Base-by-base conservation (phyloP, 2,113 vertebrate genomes). In the Gadus chalcogrammus region DNA sequence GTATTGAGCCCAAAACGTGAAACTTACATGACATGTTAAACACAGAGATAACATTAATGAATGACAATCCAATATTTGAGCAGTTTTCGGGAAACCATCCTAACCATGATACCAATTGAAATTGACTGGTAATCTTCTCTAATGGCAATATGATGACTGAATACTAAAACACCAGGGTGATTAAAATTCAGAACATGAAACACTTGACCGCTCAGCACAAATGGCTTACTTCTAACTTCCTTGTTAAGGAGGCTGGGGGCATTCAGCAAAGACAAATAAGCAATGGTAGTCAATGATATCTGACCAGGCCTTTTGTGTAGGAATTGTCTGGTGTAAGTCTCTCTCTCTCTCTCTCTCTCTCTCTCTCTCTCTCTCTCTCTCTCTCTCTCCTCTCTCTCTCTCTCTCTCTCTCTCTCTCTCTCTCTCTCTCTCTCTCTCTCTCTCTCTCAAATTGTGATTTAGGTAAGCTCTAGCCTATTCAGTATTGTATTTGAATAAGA, bases 281-380 rank as follows among this genome's bases (percentile, higher is more conserved):
- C 42, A 48, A 48, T 48, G 42, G 42, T 48, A 48, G 42, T 12
- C 42, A 48, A 7, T 48, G 42, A 48, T 48, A 48, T 48, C 42
- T 48, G 42, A 13, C 42, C 42, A 48, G 2, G 42, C 42, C 42
- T 12, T 48, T 48, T 48, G 42, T 48, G 42, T 48, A 7, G 13
- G 5, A 9, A 48, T 48, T 48, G 42, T 48, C 55, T n/a, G 15
- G 7, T 58, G 9, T 58, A 9, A 5, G 15, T 62, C 12, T 62
- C 22, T 62, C 61, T 27, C 61, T 24, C 24, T 24, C 61, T 28
- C 61, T 15, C 61, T 15, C 12, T 62, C 59, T 62, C 22, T 62
- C 22, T 27, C 61, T 62, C 24, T 62, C 22, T 27, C 61, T 62
- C 13, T 62, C 61, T 28, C 70, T 62, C 77, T 70, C 42, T 12